Base-by-base conservation (phyloP, 2,797 vertebrate genomes). In the Hypotaenidia philippensis region DNA sequence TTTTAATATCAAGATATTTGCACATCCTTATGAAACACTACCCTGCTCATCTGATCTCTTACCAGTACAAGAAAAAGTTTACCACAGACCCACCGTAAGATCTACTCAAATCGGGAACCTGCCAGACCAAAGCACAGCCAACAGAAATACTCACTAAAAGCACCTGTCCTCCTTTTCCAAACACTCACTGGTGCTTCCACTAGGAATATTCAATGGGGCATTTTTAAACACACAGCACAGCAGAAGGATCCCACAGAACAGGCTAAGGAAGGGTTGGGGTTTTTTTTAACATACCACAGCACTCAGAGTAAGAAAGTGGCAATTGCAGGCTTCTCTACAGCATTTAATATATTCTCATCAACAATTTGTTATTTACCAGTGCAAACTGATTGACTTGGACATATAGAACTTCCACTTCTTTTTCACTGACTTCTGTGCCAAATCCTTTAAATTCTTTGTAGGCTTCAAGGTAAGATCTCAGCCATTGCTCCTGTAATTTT, bases 351-450 rank as follows among this genome's bases (percentile, higher is more conserved):
- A 59, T 16, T 66, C 27, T 75, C 53, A 90, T 64, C 10, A 57
- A 87, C 3, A 45, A 40, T 27, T 77, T 64, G 40, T 53, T 68
- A 96, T 98, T 99, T 96, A 99, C 99, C 99, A 99, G 96, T 55
- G 99, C 98, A 96, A 99, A 99, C 38, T 98, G 98, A 98, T 99
- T 99, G 96, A 99, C 99, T 95, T 99, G 99, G 74, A 99, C 98
- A 34, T 99, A 99, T 5, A 99, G 98, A 56, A 98, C 69, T 94
- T 99, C 99, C 91, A 99, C 99, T 95, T 99, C 99, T 49, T 96
- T 97, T 85, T 99, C 98, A 23, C 98, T 98, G 85, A 99, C 99
- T n/a, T 98, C 97, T 5, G 93, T 90, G 49, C 96, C 97, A 94
- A 98, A 98, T 56, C 98, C 99, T 95, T 99, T 99, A 95, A 98